Percentiles rank a stretch among this genome's conserved stretches.
phyloP scores from a whole-genome alignment of 2,113 vertebrate genomes.

The Tretioscincus oriximinensis region DNA sequence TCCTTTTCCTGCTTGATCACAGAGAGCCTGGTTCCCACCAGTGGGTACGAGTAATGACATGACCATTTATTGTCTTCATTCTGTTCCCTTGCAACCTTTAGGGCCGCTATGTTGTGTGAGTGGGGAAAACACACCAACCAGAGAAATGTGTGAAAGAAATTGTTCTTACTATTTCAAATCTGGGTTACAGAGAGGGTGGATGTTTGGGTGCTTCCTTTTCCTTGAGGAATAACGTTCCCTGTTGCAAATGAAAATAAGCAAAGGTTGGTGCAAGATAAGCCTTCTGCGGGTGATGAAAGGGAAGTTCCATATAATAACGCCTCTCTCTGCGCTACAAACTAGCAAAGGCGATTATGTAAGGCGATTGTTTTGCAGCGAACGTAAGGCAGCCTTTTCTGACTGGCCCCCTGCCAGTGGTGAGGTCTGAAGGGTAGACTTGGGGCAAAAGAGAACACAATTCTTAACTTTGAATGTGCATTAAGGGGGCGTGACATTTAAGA shows the following conservation, averaged over 20 bases:
- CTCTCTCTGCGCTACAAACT: not conserved
- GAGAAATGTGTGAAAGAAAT: no score
- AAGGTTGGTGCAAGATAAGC: not conserved
- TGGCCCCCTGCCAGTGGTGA: not conserved
- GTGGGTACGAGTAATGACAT: no score
- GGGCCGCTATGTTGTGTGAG: not conserved
- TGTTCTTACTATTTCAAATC: no score
- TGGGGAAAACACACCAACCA: no score
- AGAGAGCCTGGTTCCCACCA: no score
- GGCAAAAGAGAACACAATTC: not conserved
- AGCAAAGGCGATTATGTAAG: conserved; percentile 35
- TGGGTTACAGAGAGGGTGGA: no score
- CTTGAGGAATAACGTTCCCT: not conserved
- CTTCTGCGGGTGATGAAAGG: conserved; percentile 22
- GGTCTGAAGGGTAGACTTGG: not conserved
- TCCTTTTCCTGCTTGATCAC: no score
- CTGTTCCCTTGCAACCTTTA: conserved; percentile 16
- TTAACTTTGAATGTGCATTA: not conserved
- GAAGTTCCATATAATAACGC: not conserved
- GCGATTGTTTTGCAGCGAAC: not conserved
- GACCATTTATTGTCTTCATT: conserved; percentile 17
- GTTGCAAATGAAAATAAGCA: not conserved
- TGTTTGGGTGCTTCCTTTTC: not conserved
- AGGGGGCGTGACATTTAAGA: not conserved
- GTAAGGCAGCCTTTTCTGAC: not conserved